Evolutionary conservation across 2,888 invertebrate genomes (phyloP).

Genomic region (Callimorpha dominula): DNA sequence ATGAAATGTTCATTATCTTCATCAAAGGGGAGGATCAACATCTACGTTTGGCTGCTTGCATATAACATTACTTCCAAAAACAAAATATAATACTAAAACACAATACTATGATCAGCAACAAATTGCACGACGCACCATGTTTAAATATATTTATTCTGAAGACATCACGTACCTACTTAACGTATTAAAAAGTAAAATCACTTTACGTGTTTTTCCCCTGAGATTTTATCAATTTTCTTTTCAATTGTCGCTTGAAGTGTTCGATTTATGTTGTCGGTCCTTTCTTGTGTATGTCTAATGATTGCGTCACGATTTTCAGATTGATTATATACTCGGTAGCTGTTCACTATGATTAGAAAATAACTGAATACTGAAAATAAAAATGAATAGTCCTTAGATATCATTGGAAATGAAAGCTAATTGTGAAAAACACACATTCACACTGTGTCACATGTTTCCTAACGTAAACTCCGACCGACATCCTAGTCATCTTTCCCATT

Average conservation of each 20-base stretch:
- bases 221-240: neutral
- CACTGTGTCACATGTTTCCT: neutral
- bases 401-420: neutral
- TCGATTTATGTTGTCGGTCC: neutral
- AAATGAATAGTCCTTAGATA: neutral
- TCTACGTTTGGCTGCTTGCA: neutral
- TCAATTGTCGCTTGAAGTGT: neutral
- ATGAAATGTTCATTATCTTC: neutral
- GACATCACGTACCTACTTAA: neutral
- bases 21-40: neutral
- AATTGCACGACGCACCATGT: neutral
- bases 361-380: conserved; percentile 1
- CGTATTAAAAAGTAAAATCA: neutral
- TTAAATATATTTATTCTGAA: neutral
- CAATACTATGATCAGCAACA: neutral
- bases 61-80: neutral
- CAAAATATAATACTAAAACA: neutral
- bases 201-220: neutral
- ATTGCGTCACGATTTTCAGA: neutral
- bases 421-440: too few relatives aligned
- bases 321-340: neutral
- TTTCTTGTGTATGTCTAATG: neutral
- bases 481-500: neutral
- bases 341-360: conserved; percentile 4
- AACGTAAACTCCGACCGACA: neutral